Percentiles rank a stretch among this genome's conserved stretches.
Conservation (phyloP, 92 coral and sea anemone genomes). For the Umimayanthus chanpuru region DNA sequence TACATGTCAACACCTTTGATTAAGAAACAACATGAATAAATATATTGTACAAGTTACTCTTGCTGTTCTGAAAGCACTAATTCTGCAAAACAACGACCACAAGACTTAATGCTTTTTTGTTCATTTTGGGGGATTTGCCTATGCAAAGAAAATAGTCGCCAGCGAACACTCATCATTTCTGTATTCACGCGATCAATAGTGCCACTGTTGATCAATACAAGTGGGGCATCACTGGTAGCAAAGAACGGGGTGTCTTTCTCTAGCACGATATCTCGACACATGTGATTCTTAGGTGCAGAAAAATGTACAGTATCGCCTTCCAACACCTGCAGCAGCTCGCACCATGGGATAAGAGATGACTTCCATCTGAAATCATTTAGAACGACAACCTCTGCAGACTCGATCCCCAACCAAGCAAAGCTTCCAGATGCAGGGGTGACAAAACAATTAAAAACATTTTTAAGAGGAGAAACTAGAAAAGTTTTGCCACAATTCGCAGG, state of each 20-base stretch:
- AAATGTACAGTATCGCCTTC: constrained; percentile 60
- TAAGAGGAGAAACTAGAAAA: constrained; percentile 30
- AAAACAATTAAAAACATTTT: constrained; percentile 19
- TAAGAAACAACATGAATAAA: neutral
- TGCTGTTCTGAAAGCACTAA: neutral
- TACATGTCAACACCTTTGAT: neutral
- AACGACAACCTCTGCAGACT: constrained; percentile 22
- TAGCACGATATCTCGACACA: neutral
- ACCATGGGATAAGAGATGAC: constrained; percentile 52
- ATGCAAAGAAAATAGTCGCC: constrained; percentile 38
- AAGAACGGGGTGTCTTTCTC: constrained; percentile 46
- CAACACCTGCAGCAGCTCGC: constrained; percentile 42
- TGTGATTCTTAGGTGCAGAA: constrained; percentile 48
- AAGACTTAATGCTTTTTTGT: neutral
- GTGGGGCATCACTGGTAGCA: constrained; percentile 45
- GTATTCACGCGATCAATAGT: constrained; percentile 33
- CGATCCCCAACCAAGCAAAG: constrained; percentile 45
- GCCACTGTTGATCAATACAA: constrained; percentile 40
- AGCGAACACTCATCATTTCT: constrained; percentile 54
- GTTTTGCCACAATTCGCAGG: constrained; percentile 56
- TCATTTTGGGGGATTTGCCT: constrained; percentile 33
- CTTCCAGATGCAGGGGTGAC: constrained; percentile 41
- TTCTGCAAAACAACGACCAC: constrained; percentile 43
- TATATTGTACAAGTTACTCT: neutral
- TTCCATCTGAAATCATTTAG: constrained; percentile 49